Percentiles rank a stretch among this genome's conserved stretches.
phyloP scores from a whole-genome alignment of 1,140 invertebrate genomes.

The Drosophila albomicans region DNA sequence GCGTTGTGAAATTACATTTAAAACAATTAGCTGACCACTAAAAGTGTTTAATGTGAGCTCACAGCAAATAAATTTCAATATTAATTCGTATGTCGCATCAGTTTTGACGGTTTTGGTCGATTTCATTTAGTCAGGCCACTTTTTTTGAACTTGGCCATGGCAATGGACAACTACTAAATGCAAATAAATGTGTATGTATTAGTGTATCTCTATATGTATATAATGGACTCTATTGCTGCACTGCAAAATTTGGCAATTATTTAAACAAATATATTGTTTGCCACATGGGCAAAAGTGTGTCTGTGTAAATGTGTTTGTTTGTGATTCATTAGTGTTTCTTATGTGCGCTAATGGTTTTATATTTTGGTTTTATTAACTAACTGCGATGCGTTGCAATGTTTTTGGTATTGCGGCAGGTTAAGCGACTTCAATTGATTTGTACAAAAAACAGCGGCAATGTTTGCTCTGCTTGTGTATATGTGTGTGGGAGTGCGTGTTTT shows the following conservation, averaged over 20 bases:
- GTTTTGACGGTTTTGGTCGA: slow-evolving; percentile 25
- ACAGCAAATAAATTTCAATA: slow-evolving; percentile 14
- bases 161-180: slow-evolving; percentile 46
- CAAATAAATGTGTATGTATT: slow-evolving; percentile 29
- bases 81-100: slow-evolving; percentile 29
- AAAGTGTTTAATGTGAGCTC: slow-evolving; percentile 27
- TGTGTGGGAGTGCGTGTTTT: slow-evolving; percentile 15
- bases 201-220: slow-evolving; percentile 3
- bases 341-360: slow-evolving; percentile 6
- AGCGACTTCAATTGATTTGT: slow-evolving; percentile 67
- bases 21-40: slow-evolving; percentile 39
- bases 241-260: slow-evolving; percentile 37
- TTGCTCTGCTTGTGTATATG: neutral
- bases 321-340: slow-evolving; percentile 6
- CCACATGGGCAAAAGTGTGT: slow-evolving; percentile 7
- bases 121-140: slow-evolving; percentile 46
- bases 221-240: slow-evolving; percentile 15
- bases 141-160: slow-evolving; percentile 69
- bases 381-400: slow-evolving; percentile 19
- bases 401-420: slow-evolving; percentile 55
- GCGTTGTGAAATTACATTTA: slow-evolving; percentile 51
- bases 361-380: neutral
- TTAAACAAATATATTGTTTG: slow-evolving; percentile 7
- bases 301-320: neutral
- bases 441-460: slow-evolving; percentile 34